Base-by-base conservation (phyloP, 2,797 vertebrate genomes). In the Poecilia velifera region DNA sequence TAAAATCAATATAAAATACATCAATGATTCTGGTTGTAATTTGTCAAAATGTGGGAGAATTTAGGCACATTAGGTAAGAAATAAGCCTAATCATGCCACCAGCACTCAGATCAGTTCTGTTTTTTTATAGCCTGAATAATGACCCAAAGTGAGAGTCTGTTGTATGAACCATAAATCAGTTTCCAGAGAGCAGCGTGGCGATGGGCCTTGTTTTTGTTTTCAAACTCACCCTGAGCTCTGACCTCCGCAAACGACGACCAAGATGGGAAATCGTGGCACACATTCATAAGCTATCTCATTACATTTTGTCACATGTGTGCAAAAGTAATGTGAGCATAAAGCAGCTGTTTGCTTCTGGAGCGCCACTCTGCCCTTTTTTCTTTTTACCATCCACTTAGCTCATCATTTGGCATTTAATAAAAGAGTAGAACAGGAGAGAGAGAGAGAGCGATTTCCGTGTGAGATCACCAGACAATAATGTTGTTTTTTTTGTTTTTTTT, bases 381-480 rank as follows among this genome's bases (percentile, higher is more conserved):
- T 25, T 25, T 53, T 53, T 25, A 82, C 64, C 79, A 76, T 59
- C 86, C 88, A 77, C 85, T 90, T 86, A 87, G 76, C 88, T 90
- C 87, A 78, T 90, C 84, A 73, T 84, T 76, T 93, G 91, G 86
- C 87, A 91, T 93, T 92, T 87, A 90, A 89, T 80, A 84, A 81
- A 76, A 71, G 78, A 82, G 82, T 73, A 49, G 68, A 76, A 46
- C 34, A 70, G 39, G 77, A 80, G 77, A 84, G 81, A 39, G 81
- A 39, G 49, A 51, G 7, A 53, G 20, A 22, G 71, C 87, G 88
- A 84, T 89, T 85, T 90, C 80, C 76, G 78, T 83, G 82, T 89
- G 89, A 92, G 92, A 92, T 92, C 79, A 89, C 80, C 25, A 73
- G 89, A 92, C 89, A 90, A 90, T 91, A 93, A 94, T 83, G 81